A percentile compares a stretch with the other conserved stretches of the same genome.
These are phyloP conservation scores for Arbacia lixula DNA, from an alignment of 53 echinoderm and acorn worm genomes.

Conservation along the genomic window DNA sequence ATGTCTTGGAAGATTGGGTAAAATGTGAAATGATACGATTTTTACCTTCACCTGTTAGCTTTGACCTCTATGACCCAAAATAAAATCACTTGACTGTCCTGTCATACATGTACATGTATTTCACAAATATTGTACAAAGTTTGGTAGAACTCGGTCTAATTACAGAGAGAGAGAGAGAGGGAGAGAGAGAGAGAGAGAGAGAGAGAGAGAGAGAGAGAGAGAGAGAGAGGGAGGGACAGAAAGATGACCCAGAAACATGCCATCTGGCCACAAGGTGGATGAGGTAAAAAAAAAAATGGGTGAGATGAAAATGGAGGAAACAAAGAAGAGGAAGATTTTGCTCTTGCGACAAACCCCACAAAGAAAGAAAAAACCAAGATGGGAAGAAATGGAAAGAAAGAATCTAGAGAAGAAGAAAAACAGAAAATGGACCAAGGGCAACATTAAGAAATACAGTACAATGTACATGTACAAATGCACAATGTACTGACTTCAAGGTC, in stretches of 20 bases:
- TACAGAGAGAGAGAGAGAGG: constrained; percentile 8
- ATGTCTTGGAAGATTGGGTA: too few relatives aligned
- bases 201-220: not conserved
- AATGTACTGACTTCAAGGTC: not conserved
- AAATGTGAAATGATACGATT: too few relatives aligned
- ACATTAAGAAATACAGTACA: not conserved
- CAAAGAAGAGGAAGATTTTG: not conserved
- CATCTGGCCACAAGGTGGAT: not conserved
- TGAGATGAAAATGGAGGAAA: not conserved
- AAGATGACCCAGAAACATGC: not conserved
- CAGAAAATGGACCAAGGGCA: not conserved
- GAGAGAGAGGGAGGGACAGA: not conserved
- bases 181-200: constrained; percentile 15
- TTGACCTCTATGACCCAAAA: too few relatives aligned
- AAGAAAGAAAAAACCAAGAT: not conserved
- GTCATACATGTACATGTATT: too few relatives aligned
- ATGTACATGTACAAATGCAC: not conserved
- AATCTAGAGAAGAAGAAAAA: not conserved
- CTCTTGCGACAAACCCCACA: not conserved
- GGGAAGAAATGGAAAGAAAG: not conserved
- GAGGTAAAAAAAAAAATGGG: not conserved
- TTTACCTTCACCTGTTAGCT: too few relatives aligned
- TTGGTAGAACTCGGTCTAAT: too few relatives aligned
- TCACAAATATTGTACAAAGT: too few relatives aligned
- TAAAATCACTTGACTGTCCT: too few relatives aligned